Percentiles rank a stretch among this genome's conserved stretches.
These are phyloP conservation scores for Tenthredo amoena DNA, from an alignment of 2,888 invertebrate species.

Conservation along the genomic window DNA sequence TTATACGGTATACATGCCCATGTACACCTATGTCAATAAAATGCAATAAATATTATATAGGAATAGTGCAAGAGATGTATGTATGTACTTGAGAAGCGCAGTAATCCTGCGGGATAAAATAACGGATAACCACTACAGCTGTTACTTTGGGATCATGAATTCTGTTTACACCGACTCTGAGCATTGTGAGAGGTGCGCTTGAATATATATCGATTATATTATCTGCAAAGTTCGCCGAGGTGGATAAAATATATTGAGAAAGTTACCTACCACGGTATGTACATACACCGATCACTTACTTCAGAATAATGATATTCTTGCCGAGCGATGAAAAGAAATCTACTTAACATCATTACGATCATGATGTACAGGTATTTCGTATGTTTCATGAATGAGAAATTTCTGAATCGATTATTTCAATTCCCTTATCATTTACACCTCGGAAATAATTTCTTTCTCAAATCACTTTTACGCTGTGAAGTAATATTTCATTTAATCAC, in stretches of 20 bases:
- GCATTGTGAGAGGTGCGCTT: slow-evolving; percentile 4
- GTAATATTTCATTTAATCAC: no score
- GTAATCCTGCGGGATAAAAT: slow-evolving; percentile 1
- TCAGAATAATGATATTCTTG: background rate
- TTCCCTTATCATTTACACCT: no score
- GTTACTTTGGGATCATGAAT: slow-evolving; percentile 32
- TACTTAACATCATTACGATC: slow-evolving; percentile 2
- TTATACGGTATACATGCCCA: no score
- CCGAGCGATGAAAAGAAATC: background rate
- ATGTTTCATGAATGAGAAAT: background rate
- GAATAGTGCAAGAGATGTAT: background rate
- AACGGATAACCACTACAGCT: slow-evolving; percentile 3
- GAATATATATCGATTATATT: slow-evolving; percentile 42
- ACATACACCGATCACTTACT: background rate
- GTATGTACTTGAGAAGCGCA: background rate
- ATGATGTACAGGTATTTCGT: background rate
- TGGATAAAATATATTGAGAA: slow-evolving; percentile 4
- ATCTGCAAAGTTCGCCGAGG: background rate
- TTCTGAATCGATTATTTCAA: background rate
- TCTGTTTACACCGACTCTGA: slow-evolving; percentile 15
- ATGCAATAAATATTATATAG: background rate
- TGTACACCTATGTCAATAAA: background rate
- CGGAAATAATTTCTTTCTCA: no score
- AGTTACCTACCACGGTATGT: background rate
- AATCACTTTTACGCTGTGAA: no score